Base-by-base conservation (phyloP, 2,888 invertebrate species). In the Willowsia nigromaculata region DNA sequence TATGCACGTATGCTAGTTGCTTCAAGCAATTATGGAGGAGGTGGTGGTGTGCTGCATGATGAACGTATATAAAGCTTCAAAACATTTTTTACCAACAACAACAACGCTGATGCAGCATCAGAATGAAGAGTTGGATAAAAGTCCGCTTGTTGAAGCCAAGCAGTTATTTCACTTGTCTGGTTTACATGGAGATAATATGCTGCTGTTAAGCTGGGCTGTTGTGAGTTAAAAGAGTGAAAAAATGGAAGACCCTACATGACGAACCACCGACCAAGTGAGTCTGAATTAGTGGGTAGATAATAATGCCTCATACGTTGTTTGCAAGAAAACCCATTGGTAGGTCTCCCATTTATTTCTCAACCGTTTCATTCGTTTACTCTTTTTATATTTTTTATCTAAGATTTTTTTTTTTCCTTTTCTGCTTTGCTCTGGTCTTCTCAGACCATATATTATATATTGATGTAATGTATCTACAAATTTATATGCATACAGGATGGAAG, bases 231-330 rank as follows among this genome's bases (percentile, higher is more conserved):
- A 43, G 40, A 50, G 74, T 22, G 47, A 15, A 81, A 68, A 89
- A 90, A 80, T 83, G 53, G 40, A 90, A 90, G 91, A 91, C 91
- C 91, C 91, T 83, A 91, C 91, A 91, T 91, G 91, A 91, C 90
- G 91, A 91, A 90, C 91, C 91, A 91, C 91, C 91, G 91, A 91
- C 91, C 91, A 91, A 91, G 91, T 90, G 88, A 90, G 90, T 90
- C 88, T 91, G 91, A 91, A 91, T 91, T 91, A 91, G 91, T 91
- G 91, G 91, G 90, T 89, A 90, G 91, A 91, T 91, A 91, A 91
- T 91, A 91, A 90, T 91, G 90, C 91, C 90, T 91, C 91, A 90
- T 91, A 85, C 85, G 90, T 87, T 88, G 90, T 90, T 91, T 62
- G 84, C 71, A 68, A 91, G 90, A 90, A 90, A 86, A 88, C 91